Conservation (phyloP, 2,113 vertebrate species). For the Podarcis raffonei region DNA sequence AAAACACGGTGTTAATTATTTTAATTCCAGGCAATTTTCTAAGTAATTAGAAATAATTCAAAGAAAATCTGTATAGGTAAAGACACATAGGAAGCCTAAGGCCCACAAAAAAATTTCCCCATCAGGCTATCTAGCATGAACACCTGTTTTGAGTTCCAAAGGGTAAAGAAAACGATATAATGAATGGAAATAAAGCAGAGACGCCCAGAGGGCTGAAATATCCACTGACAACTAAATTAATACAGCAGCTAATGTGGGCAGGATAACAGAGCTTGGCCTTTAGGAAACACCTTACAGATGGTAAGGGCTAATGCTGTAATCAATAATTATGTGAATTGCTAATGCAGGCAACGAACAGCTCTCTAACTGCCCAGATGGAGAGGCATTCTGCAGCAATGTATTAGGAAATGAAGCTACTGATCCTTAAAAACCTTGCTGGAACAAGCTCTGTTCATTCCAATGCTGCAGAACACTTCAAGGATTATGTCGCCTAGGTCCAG, state of each 20-base stretch:
- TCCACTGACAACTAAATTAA: slow-evolving; percentile 21
- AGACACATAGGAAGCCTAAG: not conserved
- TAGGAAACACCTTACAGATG: slow-evolving; percentile 31
- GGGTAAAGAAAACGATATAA: slow-evolving; percentile 1
- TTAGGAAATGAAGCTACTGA: slow-evolving; percentile 17
- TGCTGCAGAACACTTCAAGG: slow-evolving; percentile 6
- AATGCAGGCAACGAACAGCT: slow-evolving; percentile 18
- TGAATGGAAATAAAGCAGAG: slow-evolving; percentile 8
- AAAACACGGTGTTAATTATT: not conserved
- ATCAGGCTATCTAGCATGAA: not conserved
- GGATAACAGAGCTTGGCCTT: slow-evolving; percentile 5
- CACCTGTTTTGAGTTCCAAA: not conserved
- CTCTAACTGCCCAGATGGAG: slow-evolving; percentile 24
- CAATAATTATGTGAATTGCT: slow-evolving; percentile 33
- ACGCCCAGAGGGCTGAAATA: slow-evolving; percentile 4
- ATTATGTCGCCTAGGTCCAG: not conserved
- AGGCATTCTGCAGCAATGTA: slow-evolving; percentile 3
- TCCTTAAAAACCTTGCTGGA: slow-evolving; percentile 25
- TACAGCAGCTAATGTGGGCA: slow-evolving; percentile 7
- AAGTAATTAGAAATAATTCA: not conserved
- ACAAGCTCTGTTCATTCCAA: not conserved
- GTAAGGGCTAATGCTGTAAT: slow-evolving; percentile 22
- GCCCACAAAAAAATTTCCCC: not conserved
- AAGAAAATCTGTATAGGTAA: not conserved
- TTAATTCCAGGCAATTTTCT: not conserved